Base-by-base conservation (phyloP, 2,113 vertebrate species). In the Aptenodytes patagonicus region DNA sequence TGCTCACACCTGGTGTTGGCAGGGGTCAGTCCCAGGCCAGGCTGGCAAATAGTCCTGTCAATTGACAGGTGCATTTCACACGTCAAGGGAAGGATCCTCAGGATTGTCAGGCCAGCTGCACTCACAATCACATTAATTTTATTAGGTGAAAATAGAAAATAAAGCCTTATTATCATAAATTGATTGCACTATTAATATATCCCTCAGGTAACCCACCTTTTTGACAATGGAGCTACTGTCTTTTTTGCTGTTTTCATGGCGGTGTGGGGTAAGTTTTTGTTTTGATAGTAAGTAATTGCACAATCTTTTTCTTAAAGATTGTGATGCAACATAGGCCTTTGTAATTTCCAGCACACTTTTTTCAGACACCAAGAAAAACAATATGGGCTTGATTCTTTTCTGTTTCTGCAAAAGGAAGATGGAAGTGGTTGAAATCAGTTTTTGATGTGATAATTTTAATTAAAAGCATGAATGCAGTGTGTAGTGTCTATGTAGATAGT, bases 241-340 rank as follows among this genome's bases (percentile, higher is more conserved):
- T 99, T 99, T 97, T 99, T 99, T 95, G 99, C 99, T 79, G 99
- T 99, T 71, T 99, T 99, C 98, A 99, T 99, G 99, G 99, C 99
- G 12, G 99, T 99, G 40, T 99, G 99, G 99, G 99, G 99, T 99
- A 98, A 99, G 99, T 98, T 91, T 72, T 60, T 51, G 7, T 4
- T 64, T 28, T 51, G 12, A 14, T 77, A 46, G 49, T 83, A 64
- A 76, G 17, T 51, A 90, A 89, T 71, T 64, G 18, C 19, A 49
- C 22, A 44, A 44, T 26, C 5, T 69, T 90, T 82, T 62, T n/a
- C 78, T 65, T 61, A 9, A 86, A 51, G 7, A 47, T 28, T 57
- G 2, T 91, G 25, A 22, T 66, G 11, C 46, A 34, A 32, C 8
- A 32, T 6, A 18, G 10, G 8, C 29, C 57, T 51, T 84, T 89